These are phyloP conservation scores for Phaedon cochleariae DNA, from an alignment of 2,888 invertebrate species.

Conservation along the genomic window DNA sequence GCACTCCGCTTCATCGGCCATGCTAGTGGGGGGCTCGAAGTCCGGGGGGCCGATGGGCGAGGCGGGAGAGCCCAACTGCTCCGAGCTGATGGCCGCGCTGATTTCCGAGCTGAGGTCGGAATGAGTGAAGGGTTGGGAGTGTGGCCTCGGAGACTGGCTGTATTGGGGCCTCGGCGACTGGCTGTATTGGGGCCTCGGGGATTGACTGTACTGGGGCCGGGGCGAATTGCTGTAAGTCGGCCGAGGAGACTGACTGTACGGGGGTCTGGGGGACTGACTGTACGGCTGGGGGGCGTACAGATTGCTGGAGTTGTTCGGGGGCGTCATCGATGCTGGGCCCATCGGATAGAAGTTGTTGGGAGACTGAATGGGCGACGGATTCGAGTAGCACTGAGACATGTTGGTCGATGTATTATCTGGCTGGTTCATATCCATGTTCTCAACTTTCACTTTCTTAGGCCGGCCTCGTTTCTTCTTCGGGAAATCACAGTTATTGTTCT, in stretches of 20 bases:
- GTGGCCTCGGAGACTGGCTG: slow-evolving; percentile 59
- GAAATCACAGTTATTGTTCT: slow-evolving; percentile 66
- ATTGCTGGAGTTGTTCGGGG: slow-evolving; percentile 58
- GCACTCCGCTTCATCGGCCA: slow-evolving; percentile 66
- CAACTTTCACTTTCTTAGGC: slow-evolving; percentile 84
- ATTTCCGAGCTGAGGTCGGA: slow-evolving; percentile 81
- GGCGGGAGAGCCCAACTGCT: slow-evolving; percentile 72
- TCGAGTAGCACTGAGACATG: slow-evolving; percentile 64
- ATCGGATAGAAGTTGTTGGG: slow-evolving; percentile 63
- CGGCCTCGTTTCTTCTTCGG: slow-evolving; percentile 89
- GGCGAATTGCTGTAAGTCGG: slow-evolving; percentile 54
- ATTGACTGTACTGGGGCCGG: slow-evolving; percentile 56
- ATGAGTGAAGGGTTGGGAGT: slow-evolving; percentile 70
- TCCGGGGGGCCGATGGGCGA: slow-evolving; percentile 75
- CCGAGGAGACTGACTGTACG: slow-evolving; percentile 52
- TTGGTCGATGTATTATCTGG: slow-evolving; percentile 62
- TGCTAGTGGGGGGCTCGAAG: slow-evolving; percentile 78
- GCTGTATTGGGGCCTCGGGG: slow-evolving; percentile 55
- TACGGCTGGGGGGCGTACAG: slow-evolving; percentile 57
- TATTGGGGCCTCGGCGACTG: slow-evolving; percentile 53
- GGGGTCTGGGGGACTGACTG: slow-evolving; percentile 55
- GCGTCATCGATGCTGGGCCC: slow-evolving; percentile 56
- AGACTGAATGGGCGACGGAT: slow-evolving; percentile 64
- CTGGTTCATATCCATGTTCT: slow-evolving; percentile 65
- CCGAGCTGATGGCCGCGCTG: slow-evolving; percentile 79